Base-by-base conservation (phyloP, 2,797 vertebrate species). In the Onychomys arenicola region DNA sequence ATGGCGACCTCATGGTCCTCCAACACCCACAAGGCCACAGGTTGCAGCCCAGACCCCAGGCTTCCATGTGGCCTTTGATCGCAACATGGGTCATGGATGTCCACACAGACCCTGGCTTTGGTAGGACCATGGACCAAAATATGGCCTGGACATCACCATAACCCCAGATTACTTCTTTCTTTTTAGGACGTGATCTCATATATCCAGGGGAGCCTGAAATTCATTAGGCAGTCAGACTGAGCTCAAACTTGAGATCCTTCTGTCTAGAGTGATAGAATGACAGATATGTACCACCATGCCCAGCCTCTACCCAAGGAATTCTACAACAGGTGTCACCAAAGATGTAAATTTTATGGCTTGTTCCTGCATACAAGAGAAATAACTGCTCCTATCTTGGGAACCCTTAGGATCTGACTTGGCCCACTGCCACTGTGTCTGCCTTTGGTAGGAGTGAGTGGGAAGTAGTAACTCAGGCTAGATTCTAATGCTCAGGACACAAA, bases 291-390 rank as follows among this genome's bases (percentile, higher is more conserved):
- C 34, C n/a, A 65, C 75, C 75, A 78, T 37, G 34, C 43, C 87
- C 59, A 37, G 23, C 34, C 73, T 63, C 73, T 86, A 16, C 49
- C 34, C 43, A 69, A 43, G 21, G 12, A 87, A 90, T 87, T 93
- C 61, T 91, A 65, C 73, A 67, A 69, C 63, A 73, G 29, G 49
- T 90, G 49, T 32, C 13, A 84, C 29, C 63, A 95, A 95, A 84
- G 37, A 82, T 57, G 23, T 71, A 78, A 34, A 90, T 89, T 93
- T 95, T 77, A 82, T 27, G n/a, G 37, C 32, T 85, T 93, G 63
- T 69, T 81, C 49, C 81, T 96, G 37, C 88, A 86, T 87, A 75
- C 0, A 34, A 94, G 37, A 89, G 69, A 90, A 97, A 87, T 73
- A 90, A 82, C 40, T 87, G 5, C 29, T 87, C 40, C 49, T 69